A percentile compares a stretch with the other conserved stretches of the same genome.
phyloP scores from a whole-genome alignment of 2,113 vertebrate genomes.

The Ranitomeya imitator region DNA sequence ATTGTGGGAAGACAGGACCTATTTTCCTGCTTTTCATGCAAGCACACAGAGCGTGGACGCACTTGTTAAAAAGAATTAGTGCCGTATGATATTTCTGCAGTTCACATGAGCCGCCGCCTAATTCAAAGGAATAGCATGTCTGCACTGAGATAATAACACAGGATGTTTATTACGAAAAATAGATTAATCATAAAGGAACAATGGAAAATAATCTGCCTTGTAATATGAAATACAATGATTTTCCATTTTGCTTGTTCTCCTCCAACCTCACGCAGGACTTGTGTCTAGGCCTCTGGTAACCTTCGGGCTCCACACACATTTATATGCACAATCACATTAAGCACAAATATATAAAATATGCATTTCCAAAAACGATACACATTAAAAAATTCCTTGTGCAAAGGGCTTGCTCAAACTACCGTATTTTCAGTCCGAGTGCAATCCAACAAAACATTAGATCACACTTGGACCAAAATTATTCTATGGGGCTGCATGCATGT shows the following conservation, averaged over 20 bases:
- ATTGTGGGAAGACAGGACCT: slow-evolving; percentile 5
- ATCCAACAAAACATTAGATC: no score
- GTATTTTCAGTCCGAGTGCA: no score
- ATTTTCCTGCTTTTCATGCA: slow-evolving; percentile 39
- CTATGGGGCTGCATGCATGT: no score
- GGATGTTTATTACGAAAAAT: slow-evolving; percentile 9
- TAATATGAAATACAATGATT: not conserved
- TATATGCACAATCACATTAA: no score
- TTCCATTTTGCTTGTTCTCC: not conserved
- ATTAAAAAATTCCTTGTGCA: no score
- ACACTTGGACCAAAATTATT: no score
- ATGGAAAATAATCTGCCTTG: not conserved
- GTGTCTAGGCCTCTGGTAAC: no score
- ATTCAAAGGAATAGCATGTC: not conserved
- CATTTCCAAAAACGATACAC: no score
- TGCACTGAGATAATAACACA: not conserved
- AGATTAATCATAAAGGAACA: not conserved
- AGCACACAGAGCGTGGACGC: slow-evolving; percentile 5
- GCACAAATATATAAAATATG: no score
- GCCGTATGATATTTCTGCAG: slow-evolving; percentile 16
- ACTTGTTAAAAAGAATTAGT: slow-evolving; percentile 47
- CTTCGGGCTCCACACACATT: no score
- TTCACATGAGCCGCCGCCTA: not conserved
- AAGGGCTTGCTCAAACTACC: no score
- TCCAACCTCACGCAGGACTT: not conserved